Evolutionary conservation across 1,140 invertebrate species (phyloP).

Genomic region (Heterodera carotae): DNA sequence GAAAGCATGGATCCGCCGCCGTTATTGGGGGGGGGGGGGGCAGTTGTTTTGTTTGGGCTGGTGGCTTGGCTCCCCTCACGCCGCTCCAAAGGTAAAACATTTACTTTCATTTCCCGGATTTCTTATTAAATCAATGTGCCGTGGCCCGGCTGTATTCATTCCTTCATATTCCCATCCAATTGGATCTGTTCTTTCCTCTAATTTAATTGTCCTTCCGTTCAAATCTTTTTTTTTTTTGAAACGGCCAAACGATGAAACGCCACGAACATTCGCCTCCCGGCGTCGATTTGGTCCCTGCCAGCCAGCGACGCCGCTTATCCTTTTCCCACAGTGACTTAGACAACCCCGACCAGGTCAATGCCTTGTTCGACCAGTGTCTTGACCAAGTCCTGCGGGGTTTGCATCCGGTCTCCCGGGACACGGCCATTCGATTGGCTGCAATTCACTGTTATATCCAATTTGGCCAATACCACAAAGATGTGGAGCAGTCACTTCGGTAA

Average conservation of each 20-base stretch:
- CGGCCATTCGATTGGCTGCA: slow-evolving; percentile 33
- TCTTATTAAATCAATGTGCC: no score
- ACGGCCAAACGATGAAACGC: not conserved
- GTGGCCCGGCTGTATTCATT: no score
- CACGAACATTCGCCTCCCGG: not conserved
- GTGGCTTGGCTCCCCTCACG: no score
- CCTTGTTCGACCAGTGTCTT: slow-evolving; percentile 33
- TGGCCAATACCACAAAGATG: slow-evolving; percentile 27
- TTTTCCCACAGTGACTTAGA: slow-evolving; percentile 38
- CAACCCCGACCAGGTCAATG: slow-evolving; percentile 28
- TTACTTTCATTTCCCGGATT: no score
- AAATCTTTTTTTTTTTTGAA: not conserved
- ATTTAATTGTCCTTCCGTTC: no score
- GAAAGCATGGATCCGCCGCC: not conserved
- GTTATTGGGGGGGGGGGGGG: not conserved
- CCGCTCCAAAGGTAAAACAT: no score
- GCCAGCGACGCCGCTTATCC: slow-evolving; percentile 24
- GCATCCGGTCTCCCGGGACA: slow-evolving; percentile 37
- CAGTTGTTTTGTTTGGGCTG: slow-evolving; percentile 2
- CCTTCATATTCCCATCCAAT: not conserved
- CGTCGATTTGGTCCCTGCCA: slow-evolving; percentile 18
- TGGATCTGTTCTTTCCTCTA: no score
- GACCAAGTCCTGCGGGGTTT: slow-evolving; percentile 33
- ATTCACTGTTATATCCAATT: slow-evolving; percentile 39
- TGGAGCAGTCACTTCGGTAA: slow-evolving; percentile 9